Conservation (phyloP, 2,797 vertebrate genomes). For the Peromyscus melanophrys region DNA sequence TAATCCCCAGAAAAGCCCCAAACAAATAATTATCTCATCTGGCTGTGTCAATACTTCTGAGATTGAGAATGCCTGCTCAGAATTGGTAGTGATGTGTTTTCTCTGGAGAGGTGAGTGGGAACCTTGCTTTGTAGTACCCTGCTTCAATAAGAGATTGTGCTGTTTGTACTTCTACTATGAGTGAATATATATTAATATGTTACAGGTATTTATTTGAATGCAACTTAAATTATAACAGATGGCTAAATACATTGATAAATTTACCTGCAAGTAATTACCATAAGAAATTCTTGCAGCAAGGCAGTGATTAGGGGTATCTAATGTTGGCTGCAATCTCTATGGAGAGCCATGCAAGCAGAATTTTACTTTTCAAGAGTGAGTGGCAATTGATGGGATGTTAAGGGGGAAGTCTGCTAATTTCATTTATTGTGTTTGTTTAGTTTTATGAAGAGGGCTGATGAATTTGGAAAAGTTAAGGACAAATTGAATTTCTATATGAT, state of each 20-base stretch:
- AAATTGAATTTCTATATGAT: neutral
- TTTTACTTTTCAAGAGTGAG: neutral
- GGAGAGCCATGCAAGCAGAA: neutral
- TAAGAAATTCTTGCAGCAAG: neutral
- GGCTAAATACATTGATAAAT: neutral
- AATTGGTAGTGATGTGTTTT: neutral
- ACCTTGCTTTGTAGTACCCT: neutral
- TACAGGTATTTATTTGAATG: neutral
- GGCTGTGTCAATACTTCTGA: neutral
- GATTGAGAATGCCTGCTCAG: neutral
- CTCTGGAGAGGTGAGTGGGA: neutral
- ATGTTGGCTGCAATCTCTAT: neutral
- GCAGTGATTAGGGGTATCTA: neutral
- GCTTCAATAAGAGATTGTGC: neutral
- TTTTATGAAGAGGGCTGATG: conserved; percentile 6
- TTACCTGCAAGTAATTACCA: neutral
- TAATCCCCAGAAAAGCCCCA: neutral
- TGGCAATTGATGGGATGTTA: neutral
- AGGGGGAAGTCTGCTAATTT: neutral
- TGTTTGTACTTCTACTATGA: neutral
- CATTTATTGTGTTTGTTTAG: neutral
- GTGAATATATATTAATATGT: neutral
- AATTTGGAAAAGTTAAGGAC: neutral
- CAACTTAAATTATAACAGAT: neutral
- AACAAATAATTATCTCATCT: neutral